Evolutionary conservation across 2,797 vertebrate genomes (phyloP).

Genomic region (Miichthys miiuy): DNA sequence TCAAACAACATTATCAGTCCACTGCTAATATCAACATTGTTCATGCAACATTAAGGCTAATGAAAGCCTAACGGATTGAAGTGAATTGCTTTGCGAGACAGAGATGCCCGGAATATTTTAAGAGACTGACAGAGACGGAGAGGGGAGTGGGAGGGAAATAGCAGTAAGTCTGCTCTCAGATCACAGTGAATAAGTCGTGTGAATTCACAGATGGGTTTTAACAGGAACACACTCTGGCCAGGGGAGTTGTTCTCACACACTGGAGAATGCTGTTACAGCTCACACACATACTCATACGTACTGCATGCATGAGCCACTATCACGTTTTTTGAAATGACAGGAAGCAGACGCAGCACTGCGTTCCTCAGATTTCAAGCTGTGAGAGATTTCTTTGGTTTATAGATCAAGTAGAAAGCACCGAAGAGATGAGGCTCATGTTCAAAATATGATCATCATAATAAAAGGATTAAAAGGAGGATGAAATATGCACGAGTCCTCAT

Average conservation of each 20-base stretch:
- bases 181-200: conserved; percentile 60
- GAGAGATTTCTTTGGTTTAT: conserved; percentile 17
- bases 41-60: conserved; percentile 74
- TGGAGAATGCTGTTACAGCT: conserved; percentile 56
- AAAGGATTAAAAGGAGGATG: background rate
- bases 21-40: conserved; percentile 63
- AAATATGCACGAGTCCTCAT: background rate
- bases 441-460: background rate
- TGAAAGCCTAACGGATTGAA: conserved; percentile 68
- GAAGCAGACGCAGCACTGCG: conserved; percentile 5
- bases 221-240: conserved; percentile 71
- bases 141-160: conserved; percentile 43
- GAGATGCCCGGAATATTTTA: conserved; percentile 57
- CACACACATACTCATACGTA: conserved; percentile 22
- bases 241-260: conserved; percentile 58
- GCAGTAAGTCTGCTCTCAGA: conserved; percentile 61
- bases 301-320: conserved; percentile 6
- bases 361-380: background rate
- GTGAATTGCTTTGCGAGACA: conserved; percentile 50
- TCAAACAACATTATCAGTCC: conserved; percentile 60
- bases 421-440: background rate
- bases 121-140: conserved; percentile 32
- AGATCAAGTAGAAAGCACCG: conserved; percentile 2
- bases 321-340: conserved; percentile 34
- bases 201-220: conserved; percentile 71